Conservation (phyloP, 2,113 vertebrate genomes). For the Rhombomys opimus region DNA sequence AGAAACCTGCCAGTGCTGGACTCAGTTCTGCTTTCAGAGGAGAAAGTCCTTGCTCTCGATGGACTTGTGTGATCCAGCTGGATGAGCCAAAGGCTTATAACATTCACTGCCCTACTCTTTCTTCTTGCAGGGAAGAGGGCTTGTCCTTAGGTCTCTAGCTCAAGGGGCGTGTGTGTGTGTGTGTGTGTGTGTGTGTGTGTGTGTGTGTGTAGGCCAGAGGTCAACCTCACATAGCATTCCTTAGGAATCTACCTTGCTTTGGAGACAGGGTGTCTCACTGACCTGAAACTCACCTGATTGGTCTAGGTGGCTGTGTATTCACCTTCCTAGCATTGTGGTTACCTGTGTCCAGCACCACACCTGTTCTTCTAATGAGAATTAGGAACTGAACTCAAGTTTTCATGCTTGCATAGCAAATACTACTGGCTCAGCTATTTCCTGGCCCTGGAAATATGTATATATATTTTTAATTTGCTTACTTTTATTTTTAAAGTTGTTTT, state of each 20-base stretch:
- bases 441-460: neutral
- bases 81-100: constrained; percentile 60
- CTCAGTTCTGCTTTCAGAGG: constrained; percentile 14
- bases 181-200: neutral
- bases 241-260: neutral
- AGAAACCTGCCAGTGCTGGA: neutral
- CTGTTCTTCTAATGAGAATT: neutral
- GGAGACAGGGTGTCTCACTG: neutral
- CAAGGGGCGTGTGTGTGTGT: neutral
- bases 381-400: neutral
- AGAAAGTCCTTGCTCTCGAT: constrained; percentile 16
- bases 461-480: neutral
- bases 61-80: neutral
- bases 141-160: constrained; percentile 1
- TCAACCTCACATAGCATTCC: neutral
- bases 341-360: too few species aligned
- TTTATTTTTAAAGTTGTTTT: neutral
- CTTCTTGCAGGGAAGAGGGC: neutral
- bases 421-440: neutral
- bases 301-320: neutral
- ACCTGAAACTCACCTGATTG: neutral
- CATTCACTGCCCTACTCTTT: neutral
- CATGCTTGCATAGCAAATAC: neutral
- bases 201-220: neutral
- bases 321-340: neutral